Percentiles rank a stretch among this genome's conserved stretches.
phyloP scores from a whole-genome alignment of 2,113 vertebrate species.

The Leucoraja erinaceus region DNA sequence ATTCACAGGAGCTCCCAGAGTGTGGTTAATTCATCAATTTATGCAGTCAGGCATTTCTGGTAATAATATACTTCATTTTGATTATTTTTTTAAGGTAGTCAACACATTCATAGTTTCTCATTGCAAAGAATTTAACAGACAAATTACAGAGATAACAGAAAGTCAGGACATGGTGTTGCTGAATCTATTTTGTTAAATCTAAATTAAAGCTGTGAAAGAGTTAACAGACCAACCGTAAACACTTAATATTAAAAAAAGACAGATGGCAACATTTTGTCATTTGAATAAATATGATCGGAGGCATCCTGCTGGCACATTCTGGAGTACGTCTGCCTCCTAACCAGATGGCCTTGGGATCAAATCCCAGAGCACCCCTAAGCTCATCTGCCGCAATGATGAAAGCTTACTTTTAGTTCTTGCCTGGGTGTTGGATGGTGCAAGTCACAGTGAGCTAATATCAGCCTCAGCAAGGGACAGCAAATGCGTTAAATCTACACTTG shows the following conservation, averaged over 20 bases:
- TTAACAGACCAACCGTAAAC: background rate
- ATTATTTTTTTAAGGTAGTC: background rate
- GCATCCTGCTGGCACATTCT: slow-evolving; percentile 21
- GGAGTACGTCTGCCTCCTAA: slow-evolving; percentile 11
- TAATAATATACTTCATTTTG: background rate
- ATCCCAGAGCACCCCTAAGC: background rate
- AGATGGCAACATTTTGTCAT: slow-evolving; percentile 32
- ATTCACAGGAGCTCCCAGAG: background rate
- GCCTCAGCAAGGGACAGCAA: background rate
- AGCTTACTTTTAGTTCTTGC: background rate
- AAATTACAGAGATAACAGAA: background rate
- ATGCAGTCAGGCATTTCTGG: background rate
- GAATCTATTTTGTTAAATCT: background rate
- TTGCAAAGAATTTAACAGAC: background rate
- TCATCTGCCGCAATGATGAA: background rate
- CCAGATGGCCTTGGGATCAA: slow-evolving; percentile 21
- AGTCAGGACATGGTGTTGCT: background rate
- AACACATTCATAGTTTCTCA: background rate
- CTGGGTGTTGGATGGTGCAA: background rate
- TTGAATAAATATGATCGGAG: slow-evolving; percentile 24
- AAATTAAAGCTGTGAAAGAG: background rate
- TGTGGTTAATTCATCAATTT: background rate
- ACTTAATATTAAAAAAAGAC: background rate
- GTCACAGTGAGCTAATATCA: background rate
- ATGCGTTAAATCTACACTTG: too few species aligned